A percentile compares a stretch with the other conserved stretches of the same genome.
Conservation (phyloP, 2,888 invertebrate genomes). For the Cerastis leucographa region DNA sequence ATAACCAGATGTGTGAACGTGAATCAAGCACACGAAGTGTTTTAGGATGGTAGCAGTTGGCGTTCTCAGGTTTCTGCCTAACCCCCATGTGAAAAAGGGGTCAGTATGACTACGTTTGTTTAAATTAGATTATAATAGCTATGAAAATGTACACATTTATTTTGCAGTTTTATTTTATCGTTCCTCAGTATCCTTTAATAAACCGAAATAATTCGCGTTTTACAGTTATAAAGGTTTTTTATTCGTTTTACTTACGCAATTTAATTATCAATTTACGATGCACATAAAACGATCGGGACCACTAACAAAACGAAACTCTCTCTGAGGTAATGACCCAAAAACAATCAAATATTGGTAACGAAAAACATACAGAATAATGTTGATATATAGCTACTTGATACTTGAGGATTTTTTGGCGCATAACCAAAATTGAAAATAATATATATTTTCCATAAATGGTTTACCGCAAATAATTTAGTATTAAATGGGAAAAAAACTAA, state of each 20-base stretch:
- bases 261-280: background rate
- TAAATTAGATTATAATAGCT: background rate
- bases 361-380: background rate
- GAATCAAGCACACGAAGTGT: background rate
- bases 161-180: background rate
- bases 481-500: too few relatives aligned
- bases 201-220: background rate
- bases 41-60: background rate
- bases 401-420: background rate
- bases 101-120: too few relatives aligned
- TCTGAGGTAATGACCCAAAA: background rate
- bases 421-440: background rate
- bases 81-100: too few relatives aligned
- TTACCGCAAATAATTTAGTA: too few relatives aligned
- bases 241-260: background rate
- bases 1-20: background rate
- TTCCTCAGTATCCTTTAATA: too few relatives aligned
- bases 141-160: background rate
- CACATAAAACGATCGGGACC: background rate
- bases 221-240: background rate
- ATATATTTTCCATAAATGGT: too few relatives aligned
- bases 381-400: background rate
- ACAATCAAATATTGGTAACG: background rate
- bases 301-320: background rate
- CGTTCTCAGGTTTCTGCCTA: background rate